Base-by-base conservation (phyloP, 2,797 vertebrate species). In the Columba guinea region DNA sequence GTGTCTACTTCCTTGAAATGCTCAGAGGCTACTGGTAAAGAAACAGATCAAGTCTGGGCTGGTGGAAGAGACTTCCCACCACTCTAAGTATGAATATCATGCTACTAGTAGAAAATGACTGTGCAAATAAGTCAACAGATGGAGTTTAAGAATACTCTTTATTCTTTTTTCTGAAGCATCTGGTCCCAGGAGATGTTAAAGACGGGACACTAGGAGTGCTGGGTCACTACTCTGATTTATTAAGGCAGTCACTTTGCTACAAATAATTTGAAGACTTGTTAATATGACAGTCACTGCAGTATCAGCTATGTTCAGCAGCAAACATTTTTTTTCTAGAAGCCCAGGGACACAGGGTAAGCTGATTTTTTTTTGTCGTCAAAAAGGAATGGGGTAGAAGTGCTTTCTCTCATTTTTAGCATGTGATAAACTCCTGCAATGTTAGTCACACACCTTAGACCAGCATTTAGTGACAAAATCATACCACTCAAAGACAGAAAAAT, bases 1-100 rank as follows among this genome's bases (percentile, higher is more conserved):
- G 30, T 64, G 68, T 90, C 93, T 94, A 83, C 87, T 96, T 96
- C 91, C 93, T 90, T 87, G 77, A 89, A 91, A 90, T 60, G 52
- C 71, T 95, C 64, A 87, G 89, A 90, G 94, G 90, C 70, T 94
- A 88, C 74, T 94, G 84, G 44, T 79, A 63, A 87, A 83, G 93
- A 93, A 93, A 95, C 73, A 94, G 83, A 93, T 76, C 86, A 82
- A 94, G 90, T 79, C 63, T 80, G 53, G 49, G 58, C 65, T 96
- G 87, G 56, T 86, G 55, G 48, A 95, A 89, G 82, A 95, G 87
- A 74, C 75, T 87, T 87, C 91, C 74, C 84, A 93, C 84, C 90
- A 76, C 59, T 83, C 51, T 65, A 62, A 93, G 56, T 64, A 90
- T 34, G 84, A 77, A 89, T 89, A 74, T 79, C 59, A 92, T 87